Percentiles rank a stretch among this genome's conserved stretches.
phyloP scores from a whole-genome alignment of 2,113 vertebrate genomes.

The Dasyurus viverrinus region DNA sequence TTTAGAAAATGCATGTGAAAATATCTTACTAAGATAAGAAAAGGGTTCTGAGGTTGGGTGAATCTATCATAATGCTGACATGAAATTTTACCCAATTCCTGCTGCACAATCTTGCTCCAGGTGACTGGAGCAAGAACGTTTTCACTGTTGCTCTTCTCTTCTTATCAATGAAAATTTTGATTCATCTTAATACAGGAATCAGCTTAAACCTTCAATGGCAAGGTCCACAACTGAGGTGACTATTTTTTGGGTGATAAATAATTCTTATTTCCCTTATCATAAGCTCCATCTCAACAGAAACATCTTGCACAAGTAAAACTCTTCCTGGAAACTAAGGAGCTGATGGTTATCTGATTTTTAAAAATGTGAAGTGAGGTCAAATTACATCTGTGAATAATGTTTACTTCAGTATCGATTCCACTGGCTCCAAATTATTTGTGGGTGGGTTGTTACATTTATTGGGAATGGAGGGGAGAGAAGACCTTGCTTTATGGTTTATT shows the following conservation, averaged over 20 bases:
- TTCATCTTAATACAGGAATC: not conserved
- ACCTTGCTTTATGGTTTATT: too few relatives aligned
- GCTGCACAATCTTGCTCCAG: not conserved
- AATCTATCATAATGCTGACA: not conserved
- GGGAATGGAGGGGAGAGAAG: accelerated
- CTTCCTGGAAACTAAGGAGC: not conserved
- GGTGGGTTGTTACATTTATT: not conserved
- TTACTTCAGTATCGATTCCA: not conserved
- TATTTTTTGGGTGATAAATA: not conserved
- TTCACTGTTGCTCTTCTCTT: not conserved
- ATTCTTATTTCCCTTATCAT: not conserved
- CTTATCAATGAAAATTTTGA: not conserved
- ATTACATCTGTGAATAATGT: too few relatives aligned
- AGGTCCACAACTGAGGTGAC: not conserved
- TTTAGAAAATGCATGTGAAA: not conserved
- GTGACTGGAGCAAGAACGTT: not conserved
- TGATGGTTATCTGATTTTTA: too few relatives aligned
- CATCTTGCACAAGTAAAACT: not conserved
- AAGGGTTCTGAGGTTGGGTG: not conserved
- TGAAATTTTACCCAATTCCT: not conserved
- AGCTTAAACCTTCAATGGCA: not conserved
- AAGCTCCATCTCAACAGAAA: not conserved
- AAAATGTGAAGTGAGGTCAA: too few relatives aligned
- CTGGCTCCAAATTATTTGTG: not conserved
- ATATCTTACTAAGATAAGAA: not conserved